Evolutionary conservation across 1,140 invertebrate species (phyloP), one percentile per base, ranked within the genome.

Genomic region (Drosophila aff.): DNA sequence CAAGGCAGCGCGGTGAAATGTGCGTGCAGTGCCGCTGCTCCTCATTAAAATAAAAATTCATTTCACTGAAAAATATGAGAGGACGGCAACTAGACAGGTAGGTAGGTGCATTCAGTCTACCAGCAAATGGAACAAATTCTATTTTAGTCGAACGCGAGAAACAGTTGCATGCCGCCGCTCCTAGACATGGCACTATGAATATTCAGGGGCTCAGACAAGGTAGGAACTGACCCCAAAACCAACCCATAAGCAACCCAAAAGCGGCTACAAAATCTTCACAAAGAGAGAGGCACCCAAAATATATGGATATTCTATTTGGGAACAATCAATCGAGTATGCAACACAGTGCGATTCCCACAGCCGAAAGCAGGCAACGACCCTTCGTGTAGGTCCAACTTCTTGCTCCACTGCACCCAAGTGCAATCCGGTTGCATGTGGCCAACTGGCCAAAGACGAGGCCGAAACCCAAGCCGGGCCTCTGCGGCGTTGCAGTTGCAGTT

Each of bases 81-180:
- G 33, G 58, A 10, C 15, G 52, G 50, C 43, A 23, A 43, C 41
- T 55, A 57, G 40, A 46, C 57, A 40, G 53, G 5, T 7, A 52
- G 50, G 31, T 18, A 13, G 43, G 15, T 50, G 49, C 11, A 44
- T 23, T 66, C 49, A 55, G 63, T 67, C 63, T 68, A 46, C 52
- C 62, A 47, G 47, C 71, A 53, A 60, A 47, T 43, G 41, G 43
- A 69, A 57, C 59, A 78, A 76, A 86, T 81, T 79, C 82, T 79
- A 82, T 65, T 76, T 85, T 72, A 85, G 82, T 65, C 81, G 84
- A 84, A 86, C 82, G 81, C 82, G 82, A 85, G 72, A 75, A 67
- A 36, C 46, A 74, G 79, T 85, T 85, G 82, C 82, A 85, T 85
- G 82, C 73, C 62, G 58, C 46, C 58, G 28, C 43, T 57, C 47